Percentiles rank a stretch among this genome's conserved stretches.
These are phyloP conservation scores for Ciconia boyciana DNA, from an alignment of 2,113 vertebrate genomes.

Conservation along the genomic window DNA sequence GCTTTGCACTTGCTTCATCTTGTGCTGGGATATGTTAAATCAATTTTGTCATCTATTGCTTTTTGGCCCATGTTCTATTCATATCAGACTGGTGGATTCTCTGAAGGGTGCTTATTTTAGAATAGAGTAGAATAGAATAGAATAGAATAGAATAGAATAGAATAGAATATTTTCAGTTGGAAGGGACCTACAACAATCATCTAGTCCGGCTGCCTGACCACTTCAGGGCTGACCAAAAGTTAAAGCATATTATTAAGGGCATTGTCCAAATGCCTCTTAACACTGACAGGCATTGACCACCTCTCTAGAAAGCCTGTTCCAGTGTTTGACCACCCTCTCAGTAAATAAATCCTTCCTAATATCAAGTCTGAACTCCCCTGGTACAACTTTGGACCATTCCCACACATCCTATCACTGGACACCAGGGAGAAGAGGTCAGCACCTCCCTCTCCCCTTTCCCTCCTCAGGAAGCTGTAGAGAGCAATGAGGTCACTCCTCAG, in stretches of 20 bases:
- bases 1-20: background rate
- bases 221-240: background rate
- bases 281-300: background rate
- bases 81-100: background rate
- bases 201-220: background rate
- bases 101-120: background rate
- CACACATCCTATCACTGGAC: accelerated
- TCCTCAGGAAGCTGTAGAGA: background rate
- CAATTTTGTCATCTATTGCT: background rate
- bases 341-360: background rate
- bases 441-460: background rate
- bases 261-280: background rate
- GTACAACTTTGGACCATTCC: background rate
- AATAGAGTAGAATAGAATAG: background rate
- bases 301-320: background rate
- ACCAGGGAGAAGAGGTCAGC: background rate
- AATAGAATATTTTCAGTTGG: background rate
- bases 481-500: background rate
- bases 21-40: background rate
- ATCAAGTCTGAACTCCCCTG: background rate
- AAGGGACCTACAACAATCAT: background rate
- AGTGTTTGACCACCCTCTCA: background rate
- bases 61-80: background rate
- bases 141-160: background rate
- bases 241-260: background rate